Evolutionary conservation across 2,888 invertebrate genomes (phyloP), one percentile per base, ranked within the genome.

Genomic region (Leptarthrus brevirostris): DNA sequence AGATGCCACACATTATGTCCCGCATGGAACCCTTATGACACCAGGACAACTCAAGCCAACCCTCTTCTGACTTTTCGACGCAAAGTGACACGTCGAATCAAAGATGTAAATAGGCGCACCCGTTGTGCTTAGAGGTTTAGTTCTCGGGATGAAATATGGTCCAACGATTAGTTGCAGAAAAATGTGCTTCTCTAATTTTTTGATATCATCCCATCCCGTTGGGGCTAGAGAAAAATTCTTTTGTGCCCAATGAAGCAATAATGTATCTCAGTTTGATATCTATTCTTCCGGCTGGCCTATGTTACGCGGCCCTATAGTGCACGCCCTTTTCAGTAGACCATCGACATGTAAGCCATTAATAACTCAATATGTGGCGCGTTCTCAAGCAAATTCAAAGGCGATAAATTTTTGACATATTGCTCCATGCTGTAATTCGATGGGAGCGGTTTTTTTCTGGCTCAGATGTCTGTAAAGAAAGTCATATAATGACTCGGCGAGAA

Each of bases 351-450:
- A 40, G 18, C 40, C 61, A 61, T 61, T 61, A 61, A 61, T 61
- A 61, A 61, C 61, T 61, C 61, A 61, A 61, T 61, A 61, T 61
- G 61, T 52, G 70, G 52, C 54, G 52, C 70, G 26, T 40, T 26
- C 54, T 47, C 47, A 47, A 61, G 30, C 52, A 20, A 74, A 69
- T 54, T 74, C 74, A 74, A 74, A 58, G 56, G 74, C 69, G 74
- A 70, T 74, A 74, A 74, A 74, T 74, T 74, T 74, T 74, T 70
- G 74, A 74, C 74, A 70, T 74, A 74, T 74, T 70, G 66, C 74
- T 58, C 74, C 34, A 22, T 40, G 61, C 10, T 36, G 61, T 61
- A 56, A 56, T 56, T 36, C 61, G 61, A 20, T 40, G 61, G 61
- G 61, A 61, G 61, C 61, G 61, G 40, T n/a, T 61, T 61, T 61